Evolutionary conservation across 2,888 invertebrate genomes (phyloP).

Genomic region (Balanococcus diminutus): DNA sequence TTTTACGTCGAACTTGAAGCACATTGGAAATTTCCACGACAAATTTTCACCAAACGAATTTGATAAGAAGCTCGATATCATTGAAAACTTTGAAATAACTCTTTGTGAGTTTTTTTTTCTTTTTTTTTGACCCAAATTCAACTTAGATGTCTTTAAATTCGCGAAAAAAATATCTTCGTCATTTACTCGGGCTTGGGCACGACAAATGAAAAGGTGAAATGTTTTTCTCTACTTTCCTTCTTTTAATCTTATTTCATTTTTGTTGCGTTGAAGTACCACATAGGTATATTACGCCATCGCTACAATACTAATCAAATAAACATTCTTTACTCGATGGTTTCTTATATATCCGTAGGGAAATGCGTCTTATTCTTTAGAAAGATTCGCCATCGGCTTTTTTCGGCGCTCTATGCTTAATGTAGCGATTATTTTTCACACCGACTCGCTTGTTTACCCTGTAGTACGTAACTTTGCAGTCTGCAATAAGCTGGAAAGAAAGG

Average conservation of each 20-base stretch:
- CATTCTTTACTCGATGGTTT: slow-evolving; percentile 29
- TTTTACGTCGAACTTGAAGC: background rate
- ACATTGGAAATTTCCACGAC: background rate
- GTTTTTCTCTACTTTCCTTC: slow-evolving; percentile 8
- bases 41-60: background rate
- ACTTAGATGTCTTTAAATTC: background rate
- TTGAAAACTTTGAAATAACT: background rate
- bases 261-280: slow-evolving; percentile 21
- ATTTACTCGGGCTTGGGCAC: too few species aligned
- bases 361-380: slow-evolving; percentile 7
- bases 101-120: slow-evolving; percentile 2
- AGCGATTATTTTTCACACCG: slow-evolving; percentile 31
- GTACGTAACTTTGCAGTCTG: background rate
- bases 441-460: background rate
- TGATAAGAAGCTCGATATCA: background rate
- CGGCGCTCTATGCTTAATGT: background rate
- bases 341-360: slow-evolving; percentile 23
- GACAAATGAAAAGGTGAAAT: slow-evolving; percentile 21
- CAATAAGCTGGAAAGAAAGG: background rate
- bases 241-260: slow-evolving; percentile 32
- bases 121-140: background rate
- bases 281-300: slow-evolving; percentile 23
- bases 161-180: background rate
- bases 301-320: slow-evolving; percentile 31
- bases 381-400: slow-evolving; percentile 15